Evolutionary conservation across 2,888 invertebrate species (phyloP), one percentile per base, ranked within the genome.

Genomic region (Noctua janthina): DNA sequence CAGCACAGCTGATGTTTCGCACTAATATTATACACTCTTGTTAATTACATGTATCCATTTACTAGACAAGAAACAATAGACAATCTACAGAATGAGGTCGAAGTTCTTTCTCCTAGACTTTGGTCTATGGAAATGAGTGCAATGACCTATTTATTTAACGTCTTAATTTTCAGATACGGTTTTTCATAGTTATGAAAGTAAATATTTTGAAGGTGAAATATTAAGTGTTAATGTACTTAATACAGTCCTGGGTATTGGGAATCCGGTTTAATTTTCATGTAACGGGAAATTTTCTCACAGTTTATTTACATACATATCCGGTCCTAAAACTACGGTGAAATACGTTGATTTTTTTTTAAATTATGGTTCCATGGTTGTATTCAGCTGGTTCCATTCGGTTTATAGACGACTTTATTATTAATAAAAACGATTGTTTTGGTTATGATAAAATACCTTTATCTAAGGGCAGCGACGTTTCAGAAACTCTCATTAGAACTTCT

Each of bases 141-240:
- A 78, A 74, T 43, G 68, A 43, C 46, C 76, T 66, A 76, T 29
- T 67, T 67, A 66, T 56, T 39, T 7, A 49, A 64, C 39, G 56
- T 59, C 66, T 70, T 3, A 20, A 49, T 74, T 78, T 71, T n/a
- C 64, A 49, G 43, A 74, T 35, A 74, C 43, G 23, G 56, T 74
- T 78, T 69, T 81, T 67, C 51, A 49, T 49, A 56, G 39, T 43
- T 66, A 70, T 35, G 46, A n/a, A 76, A 66, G 64, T 80, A 76
- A 86, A 88, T 74, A 77, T 76, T 82, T 76, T 77, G 56, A 68
- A 29, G 8, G 8, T 78, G 64, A 86, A 70, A 79, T 85, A 85
- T 88, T 66, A 76, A 43, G 79, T 85, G 77, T 39, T 70, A 77
- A 77, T 43, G 35, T 77, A 73, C 35, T 77, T 71, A 77, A 5